Base-by-base conservation (phyloP, 1,140 invertebrate genomes). In the Sitobion miscanthi region DNA sequence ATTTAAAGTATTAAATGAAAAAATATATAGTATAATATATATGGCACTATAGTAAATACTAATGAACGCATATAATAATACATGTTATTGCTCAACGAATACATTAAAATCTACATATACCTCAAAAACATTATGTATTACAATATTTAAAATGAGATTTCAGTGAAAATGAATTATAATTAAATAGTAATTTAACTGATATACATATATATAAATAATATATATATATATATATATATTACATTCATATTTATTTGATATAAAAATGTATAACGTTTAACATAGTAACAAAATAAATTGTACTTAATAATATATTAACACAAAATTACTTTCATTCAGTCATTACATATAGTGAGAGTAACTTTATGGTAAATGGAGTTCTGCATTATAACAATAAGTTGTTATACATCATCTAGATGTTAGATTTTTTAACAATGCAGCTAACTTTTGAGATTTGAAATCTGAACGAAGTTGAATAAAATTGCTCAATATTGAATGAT, bases 401-500 rank as follows among this genome's bases (percentile, higher is more conserved):
- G 23, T 47, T 69, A 49, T 45, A 23, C 38, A 93, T 93, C 49
- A 93, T 86, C 82, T 93, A 42, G 93, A 94, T 7, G 86, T 94
- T 93, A 96, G 94, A 93, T 96, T 96, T 95, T 97, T 97, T 90
- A 97, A 95, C 94, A 96, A 96, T 94, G 96, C 96, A 82, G 96
- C 96, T 94, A 98, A 95, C 95, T 98, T 98, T 94, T 98, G 97
- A 83, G 97, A 97, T 95, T 98, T 99, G 95, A 97, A 99, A 95
- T 99, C 99, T 23, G 97, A 97, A 94, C 99, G 96, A 42, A 99
- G 96, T 95, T 99, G 98, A 94, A 99, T 98, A 95, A 99, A 99
- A 95, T 97, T 99, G 93, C 97, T 96, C 21, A 99, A 95, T 94
- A 99, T 97, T 0, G 97, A 97, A 94, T 97, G 97, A 94, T 99